A percentile compares a stretch with the other conserved stretches of the same genome.
Conservation (phyloP, 1,140 invertebrate species). For the Drosophila kikkawai region DNA sequence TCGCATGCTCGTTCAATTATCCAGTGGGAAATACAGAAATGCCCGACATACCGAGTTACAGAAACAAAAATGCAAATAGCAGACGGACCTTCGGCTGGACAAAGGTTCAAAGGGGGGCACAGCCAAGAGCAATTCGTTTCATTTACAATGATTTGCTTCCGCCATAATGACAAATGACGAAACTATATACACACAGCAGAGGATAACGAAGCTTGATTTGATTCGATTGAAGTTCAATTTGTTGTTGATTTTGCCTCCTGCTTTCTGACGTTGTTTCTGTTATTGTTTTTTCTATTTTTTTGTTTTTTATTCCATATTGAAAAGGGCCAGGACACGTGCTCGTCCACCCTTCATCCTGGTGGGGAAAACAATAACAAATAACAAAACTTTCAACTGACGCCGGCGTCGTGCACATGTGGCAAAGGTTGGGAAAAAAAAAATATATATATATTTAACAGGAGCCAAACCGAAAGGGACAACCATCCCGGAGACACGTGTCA, state of each 20-base stretch:
- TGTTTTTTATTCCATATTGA: slow-evolving; percentile 3
- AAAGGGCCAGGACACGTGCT: slow-evolving; percentile 51
- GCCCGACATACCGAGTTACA: slow-evolving; percentile 12
- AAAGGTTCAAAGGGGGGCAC: neutral
- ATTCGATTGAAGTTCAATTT: slow-evolving; percentile 49
- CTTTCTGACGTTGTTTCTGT: neutral
- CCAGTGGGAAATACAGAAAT: slow-evolving; percentile 34
- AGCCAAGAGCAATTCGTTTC: slow-evolving; percentile 54
- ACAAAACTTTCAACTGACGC: slow-evolving; percentile 32
- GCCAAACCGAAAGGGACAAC: slow-evolving; percentile 3
- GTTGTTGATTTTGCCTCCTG: slow-evolving; percentile 21
- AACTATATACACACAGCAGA: neutral
- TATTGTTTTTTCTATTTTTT: neutral
- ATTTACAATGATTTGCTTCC: slow-evolving; percentile 70
- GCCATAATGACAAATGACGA: slow-evolving; percentile 41
- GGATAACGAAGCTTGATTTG: slow-evolving; percentile 1
- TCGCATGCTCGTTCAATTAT: slow-evolving; percentile 71
- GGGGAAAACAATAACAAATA: slow-evolving; percentile 43
- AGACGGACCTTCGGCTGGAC: neutral
- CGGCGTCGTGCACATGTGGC: slow-evolving; percentile 17
- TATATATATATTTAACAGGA: slow-evolving; percentile 19
- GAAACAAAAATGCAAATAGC: slow-evolving; percentile 22
- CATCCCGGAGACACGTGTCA: slow-evolving; percentile 27
- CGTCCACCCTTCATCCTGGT: neutral
- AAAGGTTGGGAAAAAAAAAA: slow-evolving; percentile 4